These are phyloP conservation scores for Stenurella melanura DNA, from an alignment of 2,888 invertebrate species.

Conservation along the genomic window DNA sequence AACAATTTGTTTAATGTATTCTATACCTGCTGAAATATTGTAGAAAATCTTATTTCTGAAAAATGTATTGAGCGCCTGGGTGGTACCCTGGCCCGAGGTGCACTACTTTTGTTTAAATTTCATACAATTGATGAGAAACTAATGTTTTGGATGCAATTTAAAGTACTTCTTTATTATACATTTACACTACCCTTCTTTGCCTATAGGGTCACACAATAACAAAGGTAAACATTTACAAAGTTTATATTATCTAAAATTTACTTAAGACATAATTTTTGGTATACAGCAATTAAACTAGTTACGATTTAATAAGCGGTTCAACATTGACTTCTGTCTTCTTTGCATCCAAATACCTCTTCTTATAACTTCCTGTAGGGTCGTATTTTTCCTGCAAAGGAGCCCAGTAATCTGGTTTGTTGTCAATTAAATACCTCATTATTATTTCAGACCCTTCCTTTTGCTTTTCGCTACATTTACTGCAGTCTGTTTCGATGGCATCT, in stretches of 20 bases:
- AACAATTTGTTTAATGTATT: too few relatives aligned
- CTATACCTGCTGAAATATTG: too few relatives aligned
- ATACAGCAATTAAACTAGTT: background rate
- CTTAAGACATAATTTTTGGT: background rate
- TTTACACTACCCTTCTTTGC: too few relatives aligned
- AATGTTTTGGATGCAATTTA: too few relatives aligned
- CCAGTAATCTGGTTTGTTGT: conserved; percentile 74
- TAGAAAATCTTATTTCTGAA: too few relatives aligned
- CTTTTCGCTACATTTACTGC: conserved; percentile 80
- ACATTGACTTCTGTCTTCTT: conserved; percentile 67
- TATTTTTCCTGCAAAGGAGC: conserved; percentile 69
- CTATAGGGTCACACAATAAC: background rate
- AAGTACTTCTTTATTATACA: too few relatives aligned
- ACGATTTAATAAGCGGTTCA: conserved; percentile 52
- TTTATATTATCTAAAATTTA: background rate
- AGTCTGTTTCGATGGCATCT: conserved; percentile 82
- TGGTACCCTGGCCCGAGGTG: too few relatives aligned
- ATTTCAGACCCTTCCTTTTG: conserved; percentile 80
- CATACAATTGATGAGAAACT: too few relatives aligned
- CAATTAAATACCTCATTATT: conserved; percentile 79
- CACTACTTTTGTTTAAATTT: too few relatives aligned
- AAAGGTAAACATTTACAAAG: background rate
- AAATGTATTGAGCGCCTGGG: too few relatives aligned
- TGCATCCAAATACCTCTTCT: conserved; percentile 75
- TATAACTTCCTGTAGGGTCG: conserved; percentile 79